Conservation (phyloP, 2,797 vertebrate genomes). For the Hippocampus kuda region DNA sequence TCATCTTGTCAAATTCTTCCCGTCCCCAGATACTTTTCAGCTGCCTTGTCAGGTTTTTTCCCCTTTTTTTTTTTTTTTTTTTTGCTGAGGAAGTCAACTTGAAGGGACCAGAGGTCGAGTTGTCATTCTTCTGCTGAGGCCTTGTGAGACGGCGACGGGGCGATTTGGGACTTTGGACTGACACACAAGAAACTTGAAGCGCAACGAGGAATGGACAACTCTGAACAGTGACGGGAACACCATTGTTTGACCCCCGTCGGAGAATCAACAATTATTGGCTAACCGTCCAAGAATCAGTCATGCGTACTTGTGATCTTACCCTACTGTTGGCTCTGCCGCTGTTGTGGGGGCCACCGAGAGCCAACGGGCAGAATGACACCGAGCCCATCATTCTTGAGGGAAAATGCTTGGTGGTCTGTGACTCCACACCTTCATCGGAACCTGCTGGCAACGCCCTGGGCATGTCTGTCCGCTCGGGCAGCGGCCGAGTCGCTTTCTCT, state of each 20-base stretch:
- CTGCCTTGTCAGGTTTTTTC: constrained; percentile 23
- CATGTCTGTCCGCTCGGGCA: constrained; percentile 71
- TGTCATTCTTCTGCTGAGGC: constrained; percentile 33
- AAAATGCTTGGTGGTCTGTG: constrained; percentile 73
- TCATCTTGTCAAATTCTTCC: constrained; percentile 11
- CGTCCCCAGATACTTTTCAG: constrained; percentile 20
- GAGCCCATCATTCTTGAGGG: constrained; percentile 75
- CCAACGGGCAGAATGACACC: constrained; percentile 69
- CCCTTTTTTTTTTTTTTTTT: constrained; percentile 31
- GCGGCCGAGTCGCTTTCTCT: constrained; percentile 69
- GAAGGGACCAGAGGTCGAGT: constrained; percentile 12
- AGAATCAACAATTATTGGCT: background rate
- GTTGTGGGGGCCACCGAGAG: constrained; percentile 44
- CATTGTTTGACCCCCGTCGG: constrained; percentile 19
- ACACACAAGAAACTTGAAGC: background rate
- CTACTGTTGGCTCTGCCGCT: constrained; percentile 45
- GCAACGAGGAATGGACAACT: constrained; percentile 14
- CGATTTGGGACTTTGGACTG: background rate
- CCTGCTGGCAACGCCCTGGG: constrained; percentile 66
- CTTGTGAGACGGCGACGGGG: constrained; percentile 22
- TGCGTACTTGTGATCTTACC: constrained; percentile 39
- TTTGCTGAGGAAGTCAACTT: constrained; percentile 47
- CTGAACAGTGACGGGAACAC: constrained; percentile 11
- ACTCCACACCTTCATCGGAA: constrained; percentile 69
- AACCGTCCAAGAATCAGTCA: constrained; percentile 19